These are phyloP conservation scores for Huso huso DNA, from an alignment of 2,797 vertebrate species.

Conservation along the genomic window DNA sequence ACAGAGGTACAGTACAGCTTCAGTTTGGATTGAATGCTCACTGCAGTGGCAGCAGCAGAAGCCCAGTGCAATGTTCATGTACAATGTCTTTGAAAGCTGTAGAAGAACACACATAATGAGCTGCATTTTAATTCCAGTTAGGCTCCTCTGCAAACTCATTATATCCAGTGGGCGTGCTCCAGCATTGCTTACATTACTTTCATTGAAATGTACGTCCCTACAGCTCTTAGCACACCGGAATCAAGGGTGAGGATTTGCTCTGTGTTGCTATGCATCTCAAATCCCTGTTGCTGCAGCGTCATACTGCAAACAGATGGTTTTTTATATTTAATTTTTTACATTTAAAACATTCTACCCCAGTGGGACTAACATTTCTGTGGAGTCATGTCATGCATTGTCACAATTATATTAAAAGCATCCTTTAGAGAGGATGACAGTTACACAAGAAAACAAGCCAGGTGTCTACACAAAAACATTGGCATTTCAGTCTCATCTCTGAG, in stretches of 20 bases:
- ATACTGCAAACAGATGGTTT: slow-evolving; percentile 38
- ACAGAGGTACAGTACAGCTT: too few species aligned
- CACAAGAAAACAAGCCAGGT: slow-evolving; percentile 32
- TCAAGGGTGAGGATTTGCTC: too few species aligned
- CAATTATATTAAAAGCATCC: slow-evolving; percentile 42
- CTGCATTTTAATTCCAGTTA: slow-evolving; percentile 12
- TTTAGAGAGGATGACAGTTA: slow-evolving; percentile 34
- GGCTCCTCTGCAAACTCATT: neutral
- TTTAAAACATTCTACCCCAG: slow-evolving; percentile 50
- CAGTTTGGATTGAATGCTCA: slow-evolving; percentile 14
- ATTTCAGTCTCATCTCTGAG: slow-evolving; percentile 30
- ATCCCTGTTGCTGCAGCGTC: neutral
- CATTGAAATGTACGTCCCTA: too few species aligned
- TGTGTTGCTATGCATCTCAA: too few species aligned
- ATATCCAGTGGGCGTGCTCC: neutral
- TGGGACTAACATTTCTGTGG: slow-evolving; percentile 38
- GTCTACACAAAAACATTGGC: slow-evolving; percentile 32
- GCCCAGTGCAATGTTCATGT: slow-evolving; percentile 5
- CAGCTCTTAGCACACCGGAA: too few species aligned
- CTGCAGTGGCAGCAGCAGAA: slow-evolving; percentile 9
- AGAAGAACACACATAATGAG: neutral
- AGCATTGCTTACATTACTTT: neutral
- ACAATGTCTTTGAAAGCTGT: neutral
- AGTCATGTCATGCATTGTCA: slow-evolving; percentile 42
- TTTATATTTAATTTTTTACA: slow-evolving; percentile 46